Evolutionary conservation across 2,888 invertebrate species (phyloP).

Genomic region (Miltochrista miniata): DNA sequence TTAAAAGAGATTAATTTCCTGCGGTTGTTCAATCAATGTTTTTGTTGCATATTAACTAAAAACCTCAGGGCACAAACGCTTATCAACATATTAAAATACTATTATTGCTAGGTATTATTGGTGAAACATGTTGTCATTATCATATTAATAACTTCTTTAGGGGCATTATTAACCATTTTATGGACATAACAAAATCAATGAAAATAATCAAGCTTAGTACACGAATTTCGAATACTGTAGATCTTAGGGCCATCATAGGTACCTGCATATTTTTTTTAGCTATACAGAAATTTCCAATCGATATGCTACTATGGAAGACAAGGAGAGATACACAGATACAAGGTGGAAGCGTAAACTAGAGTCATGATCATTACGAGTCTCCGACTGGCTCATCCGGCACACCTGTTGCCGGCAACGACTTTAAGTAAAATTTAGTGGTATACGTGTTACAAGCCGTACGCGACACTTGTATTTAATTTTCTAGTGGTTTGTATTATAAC

Average conservation of each 20-base stretch:
- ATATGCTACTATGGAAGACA: not conserved
- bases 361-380: constrained; percentile 74
- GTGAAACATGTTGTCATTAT: too few species aligned
- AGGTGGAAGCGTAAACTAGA: constrained; percentile 44
- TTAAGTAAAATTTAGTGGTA: constrained; percentile 78
- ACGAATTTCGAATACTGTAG: too few species aligned
- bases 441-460: constrained; percentile 70
- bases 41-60: constrained; percentile 45
- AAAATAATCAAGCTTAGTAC: too few species aligned
- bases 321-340: not conserved
- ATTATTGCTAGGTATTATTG: too few species aligned
- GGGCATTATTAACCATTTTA: not conserved
- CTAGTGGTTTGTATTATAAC: constrained; percentile 43
- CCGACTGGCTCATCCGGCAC: constrained; percentile 67
- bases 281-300: too few species aligned
- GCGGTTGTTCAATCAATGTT: constrained; percentile 68
- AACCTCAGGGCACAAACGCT: constrained; percentile 45
- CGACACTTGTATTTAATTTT: constrained; percentile 75
- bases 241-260: too few species aligned
- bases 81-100: constrained; percentile 40
- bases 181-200: too few species aligned
- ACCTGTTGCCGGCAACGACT: constrained; percentile 77
- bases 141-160: too few species aligned
- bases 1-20: constrained; percentile 68
- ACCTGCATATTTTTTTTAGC: too few species aligned